Conservation (phyloP, 2,888 invertebrate genomes). For the Alentia gelatinosa region DNA sequence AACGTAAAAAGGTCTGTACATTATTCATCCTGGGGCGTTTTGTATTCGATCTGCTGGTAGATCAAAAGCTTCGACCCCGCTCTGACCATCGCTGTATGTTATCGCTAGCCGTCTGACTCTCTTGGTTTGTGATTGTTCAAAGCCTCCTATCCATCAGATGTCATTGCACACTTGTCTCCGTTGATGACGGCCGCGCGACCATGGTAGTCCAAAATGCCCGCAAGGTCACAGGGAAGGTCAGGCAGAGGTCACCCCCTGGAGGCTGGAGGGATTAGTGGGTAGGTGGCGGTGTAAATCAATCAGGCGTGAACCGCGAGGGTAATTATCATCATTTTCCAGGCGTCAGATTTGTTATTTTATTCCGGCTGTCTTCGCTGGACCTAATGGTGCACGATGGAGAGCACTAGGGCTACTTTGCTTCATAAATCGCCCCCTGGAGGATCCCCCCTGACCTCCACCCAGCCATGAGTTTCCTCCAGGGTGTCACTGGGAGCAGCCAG, state of each 20-base stretch:
- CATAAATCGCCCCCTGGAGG: not conserved
- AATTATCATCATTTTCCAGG: not conserved
- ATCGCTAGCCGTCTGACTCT: not conserved
- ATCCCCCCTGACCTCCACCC: not conserved
- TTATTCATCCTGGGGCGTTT: not conserved
- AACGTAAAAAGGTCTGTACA: too few relatives aligned
- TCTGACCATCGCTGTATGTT: not conserved
- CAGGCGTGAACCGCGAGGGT: not conserved
- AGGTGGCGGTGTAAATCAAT: constrained; percentile 21
- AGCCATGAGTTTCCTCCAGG: not conserved
- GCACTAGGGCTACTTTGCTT: not conserved
- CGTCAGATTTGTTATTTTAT: constrained; percentile 26
- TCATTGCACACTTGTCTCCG: not conserved
- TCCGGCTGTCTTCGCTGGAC: constrained; percentile 3
- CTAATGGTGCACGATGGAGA: not conserved
- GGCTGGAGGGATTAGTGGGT: not conserved
- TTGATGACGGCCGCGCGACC: not conserved
- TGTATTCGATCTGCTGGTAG: not conserved
- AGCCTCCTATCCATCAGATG: not conserved
- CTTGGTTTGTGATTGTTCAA: not conserved
- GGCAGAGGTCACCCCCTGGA: constrained; percentile 8
- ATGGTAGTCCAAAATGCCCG: not conserved
- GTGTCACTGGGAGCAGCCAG: not conserved
- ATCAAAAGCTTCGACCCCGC: not conserved
- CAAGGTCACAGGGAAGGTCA: not conserved